Base-by-base conservation (phyloP, 2,888 invertebrate genomes). In the Apantesis nais region DNA sequence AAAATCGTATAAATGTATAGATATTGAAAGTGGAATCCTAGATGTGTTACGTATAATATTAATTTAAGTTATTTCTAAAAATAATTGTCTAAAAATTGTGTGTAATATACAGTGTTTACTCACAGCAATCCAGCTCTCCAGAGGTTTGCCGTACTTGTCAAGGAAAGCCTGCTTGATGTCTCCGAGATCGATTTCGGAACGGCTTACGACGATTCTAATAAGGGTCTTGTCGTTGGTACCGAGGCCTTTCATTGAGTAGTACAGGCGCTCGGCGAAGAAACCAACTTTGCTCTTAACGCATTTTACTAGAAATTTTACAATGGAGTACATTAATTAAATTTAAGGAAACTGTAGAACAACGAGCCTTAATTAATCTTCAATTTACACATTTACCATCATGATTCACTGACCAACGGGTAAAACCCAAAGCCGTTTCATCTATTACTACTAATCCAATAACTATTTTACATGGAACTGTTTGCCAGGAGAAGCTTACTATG, bases 111-210 rank as follows among this genome's bases (percentile, higher is more conserved):
- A 68, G 64, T 72, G 72, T 77, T 55, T 81, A 96, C 97, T 96
- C 96, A 98, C 98, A 92, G 97, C 96, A 85, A 98, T 97, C 97
- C 97, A 98, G 85, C 96, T 97, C 88, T 98, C 98, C 88, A 99
- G 92, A 71, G 97, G 95, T 91, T 98, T 98, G 86, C 97, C 97
- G 87, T 97, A 98, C 88, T 96, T 96, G 83, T 97, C 97, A 84
- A 97, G 95, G 95, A 98, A 99, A 78, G 98, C 98, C 88, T 97
- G 97, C 90, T 98, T 99, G 88, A 99, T 98, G 90, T 98, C 98
- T 70, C 98, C 98, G 86, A 99, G 96, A 92, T 99, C 99, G 83
- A 98, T 98, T 95, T 98, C 98, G 71, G 98, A 97, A 90, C 98
- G 97, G 82, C 98, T 98, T 70, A 99, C 98, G 78, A 99, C 93